These are phyloP conservation scores for Ceratotherium simum DNA, from an alignment of 2,113 vertebrate genomes.

Conservation along the genomic window DNA sequence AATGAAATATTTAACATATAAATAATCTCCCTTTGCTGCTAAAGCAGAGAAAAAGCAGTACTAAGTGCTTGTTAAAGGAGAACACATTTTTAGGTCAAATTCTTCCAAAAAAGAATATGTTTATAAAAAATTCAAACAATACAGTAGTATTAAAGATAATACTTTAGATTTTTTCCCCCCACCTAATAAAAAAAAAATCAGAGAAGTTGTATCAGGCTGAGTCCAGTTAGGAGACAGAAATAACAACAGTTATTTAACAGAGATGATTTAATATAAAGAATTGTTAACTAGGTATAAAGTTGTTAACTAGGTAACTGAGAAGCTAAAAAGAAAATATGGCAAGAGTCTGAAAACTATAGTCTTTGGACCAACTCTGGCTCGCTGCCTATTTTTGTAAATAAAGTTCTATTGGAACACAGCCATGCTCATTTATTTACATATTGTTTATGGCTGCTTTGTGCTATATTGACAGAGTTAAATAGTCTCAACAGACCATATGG, in stretches of 20 bases:
- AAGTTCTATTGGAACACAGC: conserved; percentile 7
- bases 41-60: not conserved
- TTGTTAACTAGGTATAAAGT: not conserved
- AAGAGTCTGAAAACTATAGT: not conserved
- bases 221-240: not conserved
- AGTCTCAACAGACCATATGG: not conserved
- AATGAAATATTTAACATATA: conserved; percentile 60
- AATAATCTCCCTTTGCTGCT: not conserved
- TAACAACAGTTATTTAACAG: not conserved
- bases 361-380: not conserved
- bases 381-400: not conserved
- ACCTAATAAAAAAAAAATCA: not conserved
- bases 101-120: not conserved
- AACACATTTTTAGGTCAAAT: conserved; percentile 15
- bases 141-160: not conserved
- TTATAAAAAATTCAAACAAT: conserved; percentile 45
- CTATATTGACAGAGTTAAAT: not conserved
- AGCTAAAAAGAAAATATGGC: not conserved
- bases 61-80: conserved; percentile 46
- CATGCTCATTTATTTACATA: not conserved
- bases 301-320: not conserved
- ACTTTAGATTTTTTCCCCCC: not conserved
- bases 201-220: not conserved
- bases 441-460: not conserved
- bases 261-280: not conserved